A percentile compares a stretch with the other conserved stretches of the same genome.
Evolutionary conservation across 92 coral and sea anemone species (phyloP).

Genomic region (Paramuricea clavata): DNA sequence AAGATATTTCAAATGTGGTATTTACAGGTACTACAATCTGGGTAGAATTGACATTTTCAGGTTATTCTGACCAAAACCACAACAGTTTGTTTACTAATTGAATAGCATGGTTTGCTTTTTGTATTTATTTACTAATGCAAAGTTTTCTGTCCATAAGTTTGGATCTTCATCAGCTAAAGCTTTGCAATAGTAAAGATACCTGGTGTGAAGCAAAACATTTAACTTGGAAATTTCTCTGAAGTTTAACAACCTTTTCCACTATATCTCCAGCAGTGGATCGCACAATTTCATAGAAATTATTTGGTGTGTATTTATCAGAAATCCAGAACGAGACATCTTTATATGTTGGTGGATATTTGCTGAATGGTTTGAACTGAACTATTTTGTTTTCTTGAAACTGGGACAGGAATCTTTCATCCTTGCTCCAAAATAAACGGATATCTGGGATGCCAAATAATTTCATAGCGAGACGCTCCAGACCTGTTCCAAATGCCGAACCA

Average conservation of each 20-base stretch:
- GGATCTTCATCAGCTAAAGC: too few species aligned
- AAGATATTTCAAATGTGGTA: too few species aligned
- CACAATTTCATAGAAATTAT: slow-evolving; percentile 90
- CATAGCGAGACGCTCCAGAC: slow-evolving; percentile 98
- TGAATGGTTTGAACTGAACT: slow-evolving; percentile 89
- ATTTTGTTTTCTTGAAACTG: slow-evolving; percentile 81
- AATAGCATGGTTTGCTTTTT: too few species aligned
- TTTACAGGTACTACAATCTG: too few species aligned
- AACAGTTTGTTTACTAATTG: too few species aligned
- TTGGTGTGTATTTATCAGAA: slow-evolving; percentile 79
- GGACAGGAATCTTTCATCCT: slow-evolving; percentile 81
- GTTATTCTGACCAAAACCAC: too few species aligned
- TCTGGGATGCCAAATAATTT: slow-evolving; percentile 93
- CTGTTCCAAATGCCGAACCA: slow-evolving; percentile 99
- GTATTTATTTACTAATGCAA: too few species aligned
- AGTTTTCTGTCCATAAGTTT: too few species aligned
- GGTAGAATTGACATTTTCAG: too few species aligned
- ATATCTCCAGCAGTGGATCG: slow-evolving; percentile 94
- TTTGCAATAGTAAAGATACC: too few species aligned
- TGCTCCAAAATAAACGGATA: slow-evolving; percentile 96
- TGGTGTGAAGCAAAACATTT: too few species aligned
- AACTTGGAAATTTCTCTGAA: too few species aligned
- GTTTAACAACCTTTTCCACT: slow-evolving; percentile 98
- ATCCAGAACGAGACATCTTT: slow-evolving; percentile 95
- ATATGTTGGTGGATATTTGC: slow-evolving; percentile 93